A percentile compares a stretch with the other conserved stretches of the same genome.
These are phyloP conservation scores for Tetrax tetrax DNA, from an alignment of 2,113 vertebrate species.

Conservation along the genomic window DNA sequence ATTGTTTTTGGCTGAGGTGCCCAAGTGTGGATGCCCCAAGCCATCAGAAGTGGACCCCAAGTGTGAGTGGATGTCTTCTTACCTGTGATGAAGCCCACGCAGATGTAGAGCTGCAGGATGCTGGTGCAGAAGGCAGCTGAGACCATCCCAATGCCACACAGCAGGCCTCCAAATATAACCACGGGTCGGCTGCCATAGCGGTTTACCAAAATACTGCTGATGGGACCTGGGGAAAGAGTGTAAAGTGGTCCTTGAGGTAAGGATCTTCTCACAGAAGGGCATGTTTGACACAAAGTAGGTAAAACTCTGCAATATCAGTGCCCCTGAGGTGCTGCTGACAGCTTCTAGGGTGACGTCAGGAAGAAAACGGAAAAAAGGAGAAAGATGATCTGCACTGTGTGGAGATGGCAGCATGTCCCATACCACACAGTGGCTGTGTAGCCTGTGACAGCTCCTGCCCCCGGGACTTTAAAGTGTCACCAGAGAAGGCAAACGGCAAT, in stretches of 20 bases:
- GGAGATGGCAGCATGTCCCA: background rate
- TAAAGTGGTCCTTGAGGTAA: background rate
- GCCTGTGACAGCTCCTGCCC: background rate
- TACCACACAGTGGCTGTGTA: background rate
- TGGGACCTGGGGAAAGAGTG: slow-evolving; percentile 69
- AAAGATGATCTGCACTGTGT: background rate
- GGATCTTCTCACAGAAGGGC: background rate
- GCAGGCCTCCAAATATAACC: slow-evolving; percentile 80
- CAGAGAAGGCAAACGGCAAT: background rate
- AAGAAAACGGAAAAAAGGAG: background rate
- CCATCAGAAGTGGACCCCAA: background rate
- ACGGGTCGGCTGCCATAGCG: slow-evolving; percentile 82
- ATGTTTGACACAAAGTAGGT: background rate
- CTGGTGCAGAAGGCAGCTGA: slow-evolving; percentile 79
- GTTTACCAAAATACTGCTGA: slow-evolving; percentile 81
- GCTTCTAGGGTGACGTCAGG: background rate
- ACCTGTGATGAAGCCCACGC: slow-evolving; percentile 83
- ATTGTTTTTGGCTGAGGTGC: accelerated
- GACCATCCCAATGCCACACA: slow-evolving; percentile 79
- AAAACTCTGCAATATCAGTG: background rate
- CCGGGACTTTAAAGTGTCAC: background rate
- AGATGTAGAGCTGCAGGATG: slow-evolving; percentile 83
- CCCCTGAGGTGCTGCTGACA: background rate
- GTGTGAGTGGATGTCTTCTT: background rate
- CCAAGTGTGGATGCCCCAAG: background rate